Conservation (phyloP, 2,113 vertebrate species). For the Turdus rufiventris region DNA sequence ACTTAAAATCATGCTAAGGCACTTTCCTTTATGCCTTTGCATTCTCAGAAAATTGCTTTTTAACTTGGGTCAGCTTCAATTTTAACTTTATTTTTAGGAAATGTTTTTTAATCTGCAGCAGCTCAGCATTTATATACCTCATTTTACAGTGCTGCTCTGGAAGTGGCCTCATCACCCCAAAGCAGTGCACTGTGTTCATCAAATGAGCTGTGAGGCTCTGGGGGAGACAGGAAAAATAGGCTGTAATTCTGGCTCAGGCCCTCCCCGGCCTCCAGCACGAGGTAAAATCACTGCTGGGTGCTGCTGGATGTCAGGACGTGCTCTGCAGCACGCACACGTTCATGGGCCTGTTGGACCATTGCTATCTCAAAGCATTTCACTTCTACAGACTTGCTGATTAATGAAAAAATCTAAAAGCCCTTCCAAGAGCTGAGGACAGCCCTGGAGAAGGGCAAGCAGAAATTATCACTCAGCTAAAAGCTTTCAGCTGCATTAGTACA, state of each 20-base stretch:
- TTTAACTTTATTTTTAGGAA: constrained; percentile 56
- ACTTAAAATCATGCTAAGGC: constrained; percentile 55
- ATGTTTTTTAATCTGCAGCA: constrained; percentile 46
- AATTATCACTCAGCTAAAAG: neutral
- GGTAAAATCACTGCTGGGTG: neutral
- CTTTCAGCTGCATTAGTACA: neutral
- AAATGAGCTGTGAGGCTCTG: neutral
- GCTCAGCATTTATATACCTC: constrained; percentile 27
- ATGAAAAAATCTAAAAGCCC: neutral
- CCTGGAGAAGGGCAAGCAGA: neutral
- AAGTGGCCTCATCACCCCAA: neutral
- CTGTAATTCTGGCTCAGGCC: neutral
- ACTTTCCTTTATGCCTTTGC: constrained; percentile 56
- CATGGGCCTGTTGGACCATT: neutral
- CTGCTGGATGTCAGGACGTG: neutral
- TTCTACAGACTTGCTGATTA: neutral
- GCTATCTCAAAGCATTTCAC: neutral
- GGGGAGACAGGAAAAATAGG: neutral
- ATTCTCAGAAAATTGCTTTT: constrained; percentile 67
- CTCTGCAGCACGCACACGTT: rapidly evolving
- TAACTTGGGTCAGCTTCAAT: constrained; percentile 63
- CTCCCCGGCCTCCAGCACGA: neutral
- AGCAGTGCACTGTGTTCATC: neutral
- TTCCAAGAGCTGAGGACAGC: neutral
- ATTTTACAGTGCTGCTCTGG: neutral